Percentiles rank a stretch among this genome's conserved stretches.
These are phyloP conservation scores for Heteromurus nitidus DNA, from an alignment of 2,888 invertebrate genomes.

Conservation along the genomic window DNA sequence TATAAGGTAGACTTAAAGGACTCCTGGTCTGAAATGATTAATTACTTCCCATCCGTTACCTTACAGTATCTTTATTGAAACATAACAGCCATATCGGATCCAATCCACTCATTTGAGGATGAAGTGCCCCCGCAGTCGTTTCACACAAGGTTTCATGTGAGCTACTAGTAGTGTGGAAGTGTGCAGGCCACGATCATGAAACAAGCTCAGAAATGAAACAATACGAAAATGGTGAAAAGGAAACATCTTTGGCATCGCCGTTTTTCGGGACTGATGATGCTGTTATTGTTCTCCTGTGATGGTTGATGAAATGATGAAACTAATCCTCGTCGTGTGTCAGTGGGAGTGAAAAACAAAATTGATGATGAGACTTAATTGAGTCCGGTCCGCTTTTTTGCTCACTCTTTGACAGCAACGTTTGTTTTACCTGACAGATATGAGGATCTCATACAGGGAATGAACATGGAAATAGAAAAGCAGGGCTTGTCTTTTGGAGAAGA, in stretches of 20 bases:
- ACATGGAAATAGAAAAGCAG: not conserved
- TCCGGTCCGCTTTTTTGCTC: slow-evolving; percentile 53
- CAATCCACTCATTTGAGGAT: slow-evolving; percentile 21
- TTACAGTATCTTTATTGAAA: slow-evolving; percentile 58
- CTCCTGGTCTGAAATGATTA: slow-evolving; percentile 45
- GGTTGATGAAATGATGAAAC: slow-evolving; percentile 60
- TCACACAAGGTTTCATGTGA: too few species aligned
- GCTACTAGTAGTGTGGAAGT: not conserved
- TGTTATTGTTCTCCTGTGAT: slow-evolving; percentile 41
- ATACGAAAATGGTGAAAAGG: not conserved
- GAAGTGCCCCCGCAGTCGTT: slow-evolving; percentile 21
- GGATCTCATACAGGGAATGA: not conserved
- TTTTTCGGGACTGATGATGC: slow-evolving; percentile 45
- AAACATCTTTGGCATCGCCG: not conserved
- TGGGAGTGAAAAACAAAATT: slow-evolving; percentile 61
- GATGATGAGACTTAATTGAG: slow-evolving; percentile 62
- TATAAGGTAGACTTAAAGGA: slow-evolving; percentile 41
- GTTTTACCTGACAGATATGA: slow-evolving; percentile 57
- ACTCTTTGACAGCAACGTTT: slow-evolving; percentile 57
- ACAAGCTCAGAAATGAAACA: slow-evolving; percentile 9
- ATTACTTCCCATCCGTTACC: slow-evolving; percentile 59
- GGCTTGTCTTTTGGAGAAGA: not conserved
- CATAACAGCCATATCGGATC: slow-evolving; percentile 50
- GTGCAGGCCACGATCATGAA: not conserved
- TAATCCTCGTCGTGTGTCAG: slow-evolving; percentile 60